These are phyloP conservation scores for Pristionchus fissidentatus DNA, from an alignment of 2,888 invertebrate species.

Conservation along the genomic window DNA sequence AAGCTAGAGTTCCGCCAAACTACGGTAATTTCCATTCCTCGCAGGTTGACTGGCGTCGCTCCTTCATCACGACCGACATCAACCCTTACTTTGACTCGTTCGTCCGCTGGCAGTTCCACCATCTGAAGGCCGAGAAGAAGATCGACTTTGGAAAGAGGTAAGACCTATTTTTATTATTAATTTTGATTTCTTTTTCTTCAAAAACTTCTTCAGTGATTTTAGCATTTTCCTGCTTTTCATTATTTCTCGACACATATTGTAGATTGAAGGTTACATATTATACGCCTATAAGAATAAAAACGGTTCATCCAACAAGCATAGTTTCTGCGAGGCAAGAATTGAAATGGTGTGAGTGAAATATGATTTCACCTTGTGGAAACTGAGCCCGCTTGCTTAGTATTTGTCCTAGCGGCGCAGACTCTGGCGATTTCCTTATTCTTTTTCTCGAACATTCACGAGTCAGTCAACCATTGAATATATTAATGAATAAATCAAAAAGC, in stretches of 20 bases:
- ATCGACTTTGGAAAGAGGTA: conserved; percentile 93
- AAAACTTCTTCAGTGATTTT: no score
- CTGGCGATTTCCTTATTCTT: neutral
- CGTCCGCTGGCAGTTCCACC: conserved; percentile 94
- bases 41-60: conserved; percentile 95
- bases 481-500: neutral
- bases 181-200: no score
- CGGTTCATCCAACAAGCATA: no score
- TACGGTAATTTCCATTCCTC: conserved; percentile 52
- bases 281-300: no score
- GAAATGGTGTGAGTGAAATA: no score
- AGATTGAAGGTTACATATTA: no score
- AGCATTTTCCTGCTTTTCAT: no score
- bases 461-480: neutral
- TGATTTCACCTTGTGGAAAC: no score
- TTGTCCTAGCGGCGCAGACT: no score
- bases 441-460: neutral
- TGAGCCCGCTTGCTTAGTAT: no score
- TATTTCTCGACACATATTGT: no score
- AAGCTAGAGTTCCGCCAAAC: neutral
- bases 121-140: conserved; percentile 87
- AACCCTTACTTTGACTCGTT: conserved; percentile 99
- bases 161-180: neutral
- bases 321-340: no score
- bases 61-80: conserved; percentile 97